Percentiles rank a stretch among this genome's conserved stretches.
Conservation (phyloP, 2,113 vertebrate genomes). For the Corythornis cristatus region DNA sequence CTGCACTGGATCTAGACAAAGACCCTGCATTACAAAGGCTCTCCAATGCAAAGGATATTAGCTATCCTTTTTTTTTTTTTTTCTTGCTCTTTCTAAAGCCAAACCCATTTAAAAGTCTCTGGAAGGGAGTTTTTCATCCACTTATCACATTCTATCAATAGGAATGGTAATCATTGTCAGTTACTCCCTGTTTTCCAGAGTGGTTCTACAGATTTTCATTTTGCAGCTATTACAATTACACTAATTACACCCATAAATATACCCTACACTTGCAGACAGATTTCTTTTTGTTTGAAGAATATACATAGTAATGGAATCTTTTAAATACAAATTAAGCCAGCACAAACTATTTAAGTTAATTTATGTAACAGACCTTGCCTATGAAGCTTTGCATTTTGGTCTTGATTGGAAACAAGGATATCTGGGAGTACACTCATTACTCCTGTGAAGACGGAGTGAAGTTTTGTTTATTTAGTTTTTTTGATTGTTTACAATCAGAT, state of each 20-base stretch:
- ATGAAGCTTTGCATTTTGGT: conserved; percentile 10
- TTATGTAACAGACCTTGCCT: conserved; percentile 25
- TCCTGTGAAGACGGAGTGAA: neutral
- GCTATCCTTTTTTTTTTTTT: neutral
- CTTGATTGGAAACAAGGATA: conserved; percentile 6
- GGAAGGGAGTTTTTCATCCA: neutral
- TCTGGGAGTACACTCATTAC: neutral
- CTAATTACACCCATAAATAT: conserved; percentile 38
- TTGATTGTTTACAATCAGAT: neutral
- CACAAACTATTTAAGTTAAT: conserved; percentile 28
- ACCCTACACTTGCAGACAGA: neutral
- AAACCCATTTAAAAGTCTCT: neutral
- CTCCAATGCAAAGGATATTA: neutral
- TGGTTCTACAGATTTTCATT: conserved; percentile 21
- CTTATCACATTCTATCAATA: neutral
- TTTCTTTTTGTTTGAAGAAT: conserved; percentile 47
- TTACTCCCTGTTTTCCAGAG: neutral
- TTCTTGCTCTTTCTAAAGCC: neutral
- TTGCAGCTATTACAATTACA: conserved; percentile 30
- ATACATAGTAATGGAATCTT: conserved; percentile 2
- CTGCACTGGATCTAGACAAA: neutral
- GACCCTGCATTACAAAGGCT: neutral
- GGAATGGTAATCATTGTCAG: neutral
- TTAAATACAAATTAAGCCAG: conserved; percentile 22
- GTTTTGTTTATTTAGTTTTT: neutral